phyloP scores from a whole-genome alignment of 2,113 vertebrate genomes.

The Sphaerodactylus townsendi region DNA sequence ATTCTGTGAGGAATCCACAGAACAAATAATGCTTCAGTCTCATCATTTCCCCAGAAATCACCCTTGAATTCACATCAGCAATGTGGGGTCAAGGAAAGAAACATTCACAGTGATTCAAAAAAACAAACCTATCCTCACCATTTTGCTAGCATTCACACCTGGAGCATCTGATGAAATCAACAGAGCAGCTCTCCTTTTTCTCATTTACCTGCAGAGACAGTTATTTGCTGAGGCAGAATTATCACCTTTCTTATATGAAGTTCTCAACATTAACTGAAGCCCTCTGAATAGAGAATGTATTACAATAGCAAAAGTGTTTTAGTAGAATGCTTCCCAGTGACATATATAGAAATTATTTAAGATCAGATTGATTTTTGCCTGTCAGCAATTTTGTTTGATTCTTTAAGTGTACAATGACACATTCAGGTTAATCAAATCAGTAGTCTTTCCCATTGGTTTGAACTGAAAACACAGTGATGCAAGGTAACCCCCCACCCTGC shows the following conservation, averaged over 20 bases:
- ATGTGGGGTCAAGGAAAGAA: neutral
- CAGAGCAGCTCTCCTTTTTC: neutral
- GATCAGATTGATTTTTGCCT: no score
- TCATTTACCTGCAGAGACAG: neutral
- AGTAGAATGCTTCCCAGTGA: neutral
- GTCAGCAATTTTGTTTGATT: no score
- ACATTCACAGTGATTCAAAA: neutral
- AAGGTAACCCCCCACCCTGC: no score
- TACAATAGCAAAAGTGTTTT: rapidly evolving
- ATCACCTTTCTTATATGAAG: rapidly evolving
- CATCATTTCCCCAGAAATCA: rapidly evolving
- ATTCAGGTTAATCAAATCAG: no score
- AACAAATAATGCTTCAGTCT: rapidly evolving
- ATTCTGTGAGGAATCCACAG: rapidly evolving
- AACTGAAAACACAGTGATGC: no score
- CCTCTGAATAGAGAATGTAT: neutral
- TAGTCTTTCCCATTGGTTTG: no score
- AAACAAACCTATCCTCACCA: rapidly evolving
- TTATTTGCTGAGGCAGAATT: rapidly evolving
- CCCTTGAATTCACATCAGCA: rapidly evolving
- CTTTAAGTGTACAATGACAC: no score
- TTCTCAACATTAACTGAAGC: neutral
- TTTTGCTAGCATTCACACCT: rapidly evolving
- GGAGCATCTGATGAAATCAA: neutral
- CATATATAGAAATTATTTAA: no score